A percentile compares a stretch with the other conserved stretches of the same genome.
These are phyloP conservation scores for Puffinus mauretanicus DNA, from an alignment of 2,113 vertebrate genomes.

Conservation along the genomic window DNA sequence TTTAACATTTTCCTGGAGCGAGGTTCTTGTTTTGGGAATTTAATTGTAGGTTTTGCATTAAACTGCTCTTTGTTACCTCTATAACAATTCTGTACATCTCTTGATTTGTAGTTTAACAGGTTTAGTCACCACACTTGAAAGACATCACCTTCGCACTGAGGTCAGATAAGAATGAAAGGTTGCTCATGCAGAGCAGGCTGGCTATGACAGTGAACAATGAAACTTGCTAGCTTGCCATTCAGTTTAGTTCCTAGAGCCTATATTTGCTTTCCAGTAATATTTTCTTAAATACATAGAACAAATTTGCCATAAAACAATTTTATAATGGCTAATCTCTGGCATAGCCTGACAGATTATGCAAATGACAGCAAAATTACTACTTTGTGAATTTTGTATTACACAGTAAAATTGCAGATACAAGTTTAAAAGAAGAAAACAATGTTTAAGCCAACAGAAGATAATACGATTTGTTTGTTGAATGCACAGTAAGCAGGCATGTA, in stretches of 20 bases:
- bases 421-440: neutral
- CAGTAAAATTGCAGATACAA: neutral
- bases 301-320: neutral
- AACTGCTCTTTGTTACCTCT: constrained; percentile 49
- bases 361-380: neutral
- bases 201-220: constrained; percentile 42
- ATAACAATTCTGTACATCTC: constrained; percentile 43
- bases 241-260: neutral
- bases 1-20: constrained; percentile 55
- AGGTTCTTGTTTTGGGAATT: constrained; percentile 56
- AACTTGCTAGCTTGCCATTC: neutral
- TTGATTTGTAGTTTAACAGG: constrained; percentile 56
- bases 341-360: neutral
- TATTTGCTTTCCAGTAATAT: neutral
- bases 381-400: neutral
- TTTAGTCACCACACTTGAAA: constrained; percentile 65
- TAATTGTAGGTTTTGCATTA: constrained; percentile 64
- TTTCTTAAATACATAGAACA: neutral
- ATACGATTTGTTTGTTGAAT: neutral
- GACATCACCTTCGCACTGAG: constrained; percentile 57
- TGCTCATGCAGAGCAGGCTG: constrained; percentile 58
- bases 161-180: constrained; percentile 57
- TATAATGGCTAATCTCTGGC: neutral
- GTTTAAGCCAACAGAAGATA: neutral
- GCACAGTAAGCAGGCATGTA: neutral